Evolutionary conservation across 2,888 invertebrate species (phyloP), one percentile per base, ranked within the genome.

Genomic region (Drosophila aldrichi): DNA sequence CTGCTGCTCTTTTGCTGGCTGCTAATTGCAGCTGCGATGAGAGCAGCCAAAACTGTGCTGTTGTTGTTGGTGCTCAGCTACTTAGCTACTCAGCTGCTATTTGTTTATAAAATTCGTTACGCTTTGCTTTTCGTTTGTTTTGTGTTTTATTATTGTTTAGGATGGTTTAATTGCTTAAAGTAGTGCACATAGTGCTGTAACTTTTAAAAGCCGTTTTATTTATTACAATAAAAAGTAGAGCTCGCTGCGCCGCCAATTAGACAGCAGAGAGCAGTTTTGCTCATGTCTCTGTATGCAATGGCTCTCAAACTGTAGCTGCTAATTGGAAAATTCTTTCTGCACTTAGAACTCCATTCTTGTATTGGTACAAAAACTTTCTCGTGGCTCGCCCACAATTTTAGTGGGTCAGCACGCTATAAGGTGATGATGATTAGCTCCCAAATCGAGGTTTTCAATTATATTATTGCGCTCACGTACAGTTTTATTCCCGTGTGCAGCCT

Each of bases 321-420:
- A 63, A 58, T 55, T 29, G 52, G 3, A 32, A 29, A 46, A 68
- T 41, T 48, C 63, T 48, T 66, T 9, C 3, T 34, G 7, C 54
- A 80, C 71, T 84, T 88, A 85, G 89, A 81, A 84, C 76, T 12
- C 68, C 51, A 65, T 83, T 69, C 54, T 32, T 32, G 54, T 44
- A 36, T 70, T 52, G 46, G 63, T 65, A 55, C 46, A 41, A 67
- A 73, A 67, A 73, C 80, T 83, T 85, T 85, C 87, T 70, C 80
- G 56, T 18, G 20, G n/a, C 29, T 49, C 62, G 8, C 75, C 75
- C 65, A 36, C 70, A 25, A 41, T 40, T 51, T 72, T 49, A 64
- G 63, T 78, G 64, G 81, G 81, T 71, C 77, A 77, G 16, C 49
- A 14, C 46, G 43, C 8, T 58, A 48, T 38, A 25, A 25, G 44